These are phyloP conservation scores for Thaumetopoea pityocampa DNA, from an alignment of 1,140 invertebrate genomes.

Conservation along the genomic window DNA sequence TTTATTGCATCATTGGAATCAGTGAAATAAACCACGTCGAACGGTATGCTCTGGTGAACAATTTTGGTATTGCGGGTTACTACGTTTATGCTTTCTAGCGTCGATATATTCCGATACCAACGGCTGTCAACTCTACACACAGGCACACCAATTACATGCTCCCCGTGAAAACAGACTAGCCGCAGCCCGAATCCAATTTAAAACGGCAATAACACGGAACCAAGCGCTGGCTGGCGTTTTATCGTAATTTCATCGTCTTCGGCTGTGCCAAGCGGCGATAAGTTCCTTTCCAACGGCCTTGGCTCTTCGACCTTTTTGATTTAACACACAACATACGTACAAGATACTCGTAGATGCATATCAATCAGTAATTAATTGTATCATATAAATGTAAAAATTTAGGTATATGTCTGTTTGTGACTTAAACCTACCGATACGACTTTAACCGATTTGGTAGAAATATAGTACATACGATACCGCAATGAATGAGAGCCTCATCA, in stretches of 20 bases:
- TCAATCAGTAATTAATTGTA: slow-evolving; percentile 2
- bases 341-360: slow-evolving; percentile 6
- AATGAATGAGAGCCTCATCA: too few relatives aligned
- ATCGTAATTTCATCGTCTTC: slow-evolving; percentile 43
- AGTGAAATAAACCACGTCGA: too few relatives aligned
- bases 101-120: too few relatives aligned
- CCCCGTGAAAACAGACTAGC: slow-evolving; percentile 6
- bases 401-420: too few relatives aligned
- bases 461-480: background rate
- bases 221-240: slow-evolving; percentile 39
- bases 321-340: slow-evolving; percentile 17
- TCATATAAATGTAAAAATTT: background rate
- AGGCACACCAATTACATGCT: slow-evolving; percentile 3
- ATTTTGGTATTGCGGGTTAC: too few relatives aligned
- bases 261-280: slow-evolving; percentile 50
- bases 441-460: background rate
- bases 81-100: too few relatives aligned
- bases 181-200: slow-evolving; percentile 27
- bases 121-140: too few relatives aligned
- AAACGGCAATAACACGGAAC: slow-evolving; percentile 36
- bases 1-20: too few relatives aligned
- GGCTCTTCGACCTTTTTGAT: slow-evolving; percentile 55
- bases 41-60: too few relatives aligned
- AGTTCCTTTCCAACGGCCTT: slow-evolving; percentile 54
- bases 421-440: too few relatives aligned